phyloP scores from a whole-genome alignment of 2,888 invertebrate genomes.

The Leptarthrus brevirostris region DNA sequence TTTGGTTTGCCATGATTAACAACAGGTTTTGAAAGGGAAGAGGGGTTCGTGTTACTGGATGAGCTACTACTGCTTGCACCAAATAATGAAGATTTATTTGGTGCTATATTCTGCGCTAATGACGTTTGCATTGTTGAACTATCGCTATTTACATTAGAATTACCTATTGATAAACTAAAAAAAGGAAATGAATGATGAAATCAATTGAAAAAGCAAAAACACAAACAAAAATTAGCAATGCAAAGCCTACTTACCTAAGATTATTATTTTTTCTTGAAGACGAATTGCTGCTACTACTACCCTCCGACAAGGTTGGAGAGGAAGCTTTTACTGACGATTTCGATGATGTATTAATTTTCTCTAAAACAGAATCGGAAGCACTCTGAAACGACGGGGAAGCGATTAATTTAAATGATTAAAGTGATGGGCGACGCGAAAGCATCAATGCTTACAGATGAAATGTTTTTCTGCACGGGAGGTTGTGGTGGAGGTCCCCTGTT shows the following conservation, averaged over 20 bases:
- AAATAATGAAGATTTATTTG: constrained; percentile 66
- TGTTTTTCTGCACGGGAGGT: constrained; percentile 79
- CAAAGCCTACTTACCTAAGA: constrained; percentile 50
- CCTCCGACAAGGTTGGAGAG: constrained; percentile 63
- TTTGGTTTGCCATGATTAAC: constrained; percentile 82
- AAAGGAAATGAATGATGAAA: constrained; percentile 1
- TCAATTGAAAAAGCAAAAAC: constrained; percentile 14
- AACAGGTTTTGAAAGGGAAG: constrained; percentile 62
- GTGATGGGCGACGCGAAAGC: not conserved
- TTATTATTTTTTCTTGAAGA: constrained; percentile 49
- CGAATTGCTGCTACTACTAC: constrained; percentile 58
- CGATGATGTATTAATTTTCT: constrained; percentile 61
- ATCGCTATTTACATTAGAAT: constrained; percentile 64
- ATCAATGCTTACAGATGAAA: constrained; percentile 70
- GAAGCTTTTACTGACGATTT: constrained; percentile 60
- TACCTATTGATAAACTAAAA: constrained; percentile 65
- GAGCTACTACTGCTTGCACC: constrained; percentile 56
- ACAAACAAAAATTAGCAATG: not conserved
- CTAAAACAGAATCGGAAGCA: constrained; percentile 72
- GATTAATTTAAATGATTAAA: constrained; percentile 28
- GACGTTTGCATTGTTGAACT: constrained; percentile 57
- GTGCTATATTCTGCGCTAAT: constrained; percentile 59
- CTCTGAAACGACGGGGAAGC: constrained; percentile 67
- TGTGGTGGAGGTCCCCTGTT: constrained; percentile 84
- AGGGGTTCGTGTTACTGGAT: constrained; percentile 19